Conservation (phyloP, 2,888 invertebrate species). For the Leptopterna dolabrata region DNA sequence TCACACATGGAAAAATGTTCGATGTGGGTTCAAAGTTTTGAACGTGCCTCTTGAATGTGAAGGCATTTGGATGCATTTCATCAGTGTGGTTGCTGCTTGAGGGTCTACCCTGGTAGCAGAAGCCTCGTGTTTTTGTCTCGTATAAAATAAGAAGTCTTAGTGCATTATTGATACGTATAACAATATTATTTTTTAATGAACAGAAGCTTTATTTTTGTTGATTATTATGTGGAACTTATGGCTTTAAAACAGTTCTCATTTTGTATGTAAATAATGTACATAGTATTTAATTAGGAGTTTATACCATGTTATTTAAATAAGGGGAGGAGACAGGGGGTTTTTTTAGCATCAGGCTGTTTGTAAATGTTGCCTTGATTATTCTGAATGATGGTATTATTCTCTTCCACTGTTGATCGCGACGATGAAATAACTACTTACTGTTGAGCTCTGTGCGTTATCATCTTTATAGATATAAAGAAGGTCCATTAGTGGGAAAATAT, state of each 20-base stretch:
- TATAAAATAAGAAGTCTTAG: background rate
- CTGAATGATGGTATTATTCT: too few relatives aligned
- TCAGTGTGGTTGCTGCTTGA: background rate
- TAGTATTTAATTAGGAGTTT: background rate
- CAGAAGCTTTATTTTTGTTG: background rate
- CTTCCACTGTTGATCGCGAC: too few relatives aligned
- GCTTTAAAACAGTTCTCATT: background rate
- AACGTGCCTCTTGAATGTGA: background rate
- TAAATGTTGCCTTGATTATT: background rate
- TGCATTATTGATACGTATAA: background rate
- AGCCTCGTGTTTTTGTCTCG: background rate
- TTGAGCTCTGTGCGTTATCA: too few relatives aligned
- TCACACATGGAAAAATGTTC: background rate
- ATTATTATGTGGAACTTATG: background rate
- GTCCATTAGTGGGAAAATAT: too few relatives aligned
- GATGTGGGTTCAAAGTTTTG: background rate
- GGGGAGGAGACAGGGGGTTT: background rate
- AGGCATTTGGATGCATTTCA: background rate
- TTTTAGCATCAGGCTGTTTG: background rate
- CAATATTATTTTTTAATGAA: conserved; percentile 11
- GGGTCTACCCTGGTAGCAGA: too few relatives aligned
- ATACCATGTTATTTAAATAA: background rate
- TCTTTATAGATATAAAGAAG: too few relatives aligned
- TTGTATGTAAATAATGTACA: background rate
- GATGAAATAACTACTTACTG: too few relatives aligned